phyloP scores from a whole-genome alignment of 92 coral and sea anemone species.

The Epizoanthus scotinus region DNA sequence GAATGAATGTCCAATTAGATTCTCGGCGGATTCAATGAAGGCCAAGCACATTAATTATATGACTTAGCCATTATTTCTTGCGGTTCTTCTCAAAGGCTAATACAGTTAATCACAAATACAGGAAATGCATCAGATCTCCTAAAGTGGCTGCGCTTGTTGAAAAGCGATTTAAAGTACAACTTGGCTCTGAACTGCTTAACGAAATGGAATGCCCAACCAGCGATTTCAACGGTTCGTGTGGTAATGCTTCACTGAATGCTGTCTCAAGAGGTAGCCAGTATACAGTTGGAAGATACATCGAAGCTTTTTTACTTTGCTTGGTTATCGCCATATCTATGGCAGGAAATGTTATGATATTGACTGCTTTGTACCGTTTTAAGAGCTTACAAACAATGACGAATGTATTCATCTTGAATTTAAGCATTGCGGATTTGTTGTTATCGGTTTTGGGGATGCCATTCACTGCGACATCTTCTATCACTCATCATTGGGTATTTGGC shows the following conservation, averaged over 20 bases:
- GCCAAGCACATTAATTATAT: no score
- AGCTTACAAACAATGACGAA: conserved; percentile 81
- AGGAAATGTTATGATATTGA: conserved; percentile 69
- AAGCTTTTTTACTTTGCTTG: conserved; percentile 56
- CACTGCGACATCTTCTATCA: conserved; percentile 71
- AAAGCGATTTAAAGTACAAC: no score
- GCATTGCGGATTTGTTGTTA: conserved; percentile 72
- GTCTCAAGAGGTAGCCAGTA: conserved; percentile 15
- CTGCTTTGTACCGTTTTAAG: conserved; percentile 63
- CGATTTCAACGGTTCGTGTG: neutral
- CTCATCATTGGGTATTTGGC: conserved; percentile 70
- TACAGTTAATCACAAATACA: no score
- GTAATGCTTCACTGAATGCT: conserved; percentile 10
- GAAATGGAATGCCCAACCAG: no score
- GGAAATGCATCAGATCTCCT: no score
- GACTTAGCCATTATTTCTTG: no score
- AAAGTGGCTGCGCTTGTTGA: no score
- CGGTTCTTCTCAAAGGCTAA: no score
- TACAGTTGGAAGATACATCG: conserved; percentile 38
- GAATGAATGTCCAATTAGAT: no score
- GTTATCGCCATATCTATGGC: conserved; percentile 59
- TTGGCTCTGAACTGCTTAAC: no score
- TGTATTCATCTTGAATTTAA: conserved; percentile 75
- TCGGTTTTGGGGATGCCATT: conserved; percentile 83
- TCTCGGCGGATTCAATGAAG: no score